phyloP scores from a whole-genome alignment of 2,797 vertebrate genomes.

The Spinus olivaceus region DNA sequence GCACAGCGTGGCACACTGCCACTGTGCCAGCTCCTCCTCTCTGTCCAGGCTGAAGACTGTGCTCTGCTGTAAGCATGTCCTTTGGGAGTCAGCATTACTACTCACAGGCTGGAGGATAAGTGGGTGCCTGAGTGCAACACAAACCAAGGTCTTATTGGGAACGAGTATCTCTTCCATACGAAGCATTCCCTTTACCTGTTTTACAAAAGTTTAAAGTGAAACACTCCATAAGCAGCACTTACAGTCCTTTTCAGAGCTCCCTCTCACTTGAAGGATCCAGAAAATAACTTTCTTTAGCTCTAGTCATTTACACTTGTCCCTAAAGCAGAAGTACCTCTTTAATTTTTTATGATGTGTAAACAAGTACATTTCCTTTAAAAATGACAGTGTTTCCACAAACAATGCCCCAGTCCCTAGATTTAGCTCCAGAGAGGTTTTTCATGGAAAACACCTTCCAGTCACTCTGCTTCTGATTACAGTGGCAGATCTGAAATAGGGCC shows the following conservation, averaged over 20 bases:
- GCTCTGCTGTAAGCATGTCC: neutral
- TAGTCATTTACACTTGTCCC: neutral
- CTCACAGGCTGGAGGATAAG: neutral
- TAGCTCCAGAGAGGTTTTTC: conserved; percentile 19
- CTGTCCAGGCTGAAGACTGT: neutral
- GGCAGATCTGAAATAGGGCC: conserved; percentile 38
- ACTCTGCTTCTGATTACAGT: conserved; percentile 31
- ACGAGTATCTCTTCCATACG: rapidly evolving
- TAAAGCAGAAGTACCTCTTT: conserved; percentile 17
- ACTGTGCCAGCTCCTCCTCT: neutral
- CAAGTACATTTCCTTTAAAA: conserved; percentile 46
- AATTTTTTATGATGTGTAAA: conserved; percentile 45
- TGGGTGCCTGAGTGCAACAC: neutral
- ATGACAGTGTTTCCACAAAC: conserved; percentile 32
- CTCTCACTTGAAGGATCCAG: neutral
- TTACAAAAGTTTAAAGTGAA: neutral
- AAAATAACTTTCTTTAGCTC: neutral
- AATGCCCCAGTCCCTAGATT: conserved; percentile 2
- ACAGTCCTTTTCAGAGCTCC: neutral
- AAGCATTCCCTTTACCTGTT: neutral
- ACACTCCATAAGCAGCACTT: neutral
- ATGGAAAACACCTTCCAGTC: conserved; percentile 49
- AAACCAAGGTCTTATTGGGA: neutral
- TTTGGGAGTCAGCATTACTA: neutral
- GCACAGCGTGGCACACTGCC: rapidly evolving